Evolutionary conservation across 2,113 vertebrate species (phyloP).

Genomic region (Semicossyphus pulcher): DNA sequence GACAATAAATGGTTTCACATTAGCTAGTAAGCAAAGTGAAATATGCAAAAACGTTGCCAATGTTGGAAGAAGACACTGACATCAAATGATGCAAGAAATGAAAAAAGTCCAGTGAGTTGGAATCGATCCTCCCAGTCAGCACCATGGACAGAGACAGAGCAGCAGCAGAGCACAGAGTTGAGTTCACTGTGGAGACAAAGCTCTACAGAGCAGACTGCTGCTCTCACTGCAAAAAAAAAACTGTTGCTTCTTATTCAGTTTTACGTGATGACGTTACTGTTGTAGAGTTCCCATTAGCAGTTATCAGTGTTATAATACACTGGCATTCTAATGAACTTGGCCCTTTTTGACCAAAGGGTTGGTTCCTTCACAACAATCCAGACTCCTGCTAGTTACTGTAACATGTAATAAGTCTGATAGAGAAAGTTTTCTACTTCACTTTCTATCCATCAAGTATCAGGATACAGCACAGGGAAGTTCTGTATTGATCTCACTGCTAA

Average conservation of each 20-base stretch:
- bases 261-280: neutral
- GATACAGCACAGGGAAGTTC: conserved; percentile 1
- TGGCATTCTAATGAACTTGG: too few species aligned
- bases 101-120: too few species aligned
- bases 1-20: conserved; percentile 17
- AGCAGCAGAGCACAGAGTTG: conserved; percentile 2
- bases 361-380: neutral
- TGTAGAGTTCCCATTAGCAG: too few species aligned
- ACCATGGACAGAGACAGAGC: conserved; percentile 36
- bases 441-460: conserved; percentile 20
- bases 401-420: neutral
- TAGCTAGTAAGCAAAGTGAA: neutral
- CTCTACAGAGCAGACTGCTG: neutral
- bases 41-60: neutral
- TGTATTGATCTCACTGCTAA: conserved; percentile 21
- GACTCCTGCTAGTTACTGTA: neutral
- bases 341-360: neutral
- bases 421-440: neutral
- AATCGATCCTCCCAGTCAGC: conserved; percentile 13
- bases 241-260: neutral
- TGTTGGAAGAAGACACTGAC: neutral
- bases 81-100: neutral
- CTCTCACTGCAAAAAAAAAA: neutral
- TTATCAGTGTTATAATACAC: too few species aligned
- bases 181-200: neutral